Evolutionary conservation across 2,113 vertebrate species (phyloP).

Genomic region (human (Homo sapiens)): GRCh38 chr9:98791501-98792000

Average conservation of each 20-base stretch:
- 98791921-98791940: not conserved
- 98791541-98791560: not conserved
- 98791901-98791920: not conserved
- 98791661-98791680: not conserved
- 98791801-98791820: not conserved
- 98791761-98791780: not conserved
- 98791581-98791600: not conserved
- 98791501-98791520: not conserved
- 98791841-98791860: not conserved
- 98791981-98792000: not conserved
- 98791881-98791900: not conserved
- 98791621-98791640: rapidly evolving
- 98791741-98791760: not conserved
- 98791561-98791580: not conserved
- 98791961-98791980: not conserved
- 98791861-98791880: not conserved
- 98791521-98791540: not conserved
- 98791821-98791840: slow-evolving; percentile 66
- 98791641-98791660: rapidly evolving
- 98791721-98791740: not conserved
- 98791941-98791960: not conserved
- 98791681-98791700: not conserved
- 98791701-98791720: not conserved
- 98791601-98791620: not conserved
- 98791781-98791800: slow-evolving; percentile 3